A percentile compares a stretch with the other conserved stretches of the same genome.
These are phyloP conservation scores for Cheilosia pagana DNA, from an alignment of 2,888 invertebrate genomes.

Conservation along the genomic window DNA sequence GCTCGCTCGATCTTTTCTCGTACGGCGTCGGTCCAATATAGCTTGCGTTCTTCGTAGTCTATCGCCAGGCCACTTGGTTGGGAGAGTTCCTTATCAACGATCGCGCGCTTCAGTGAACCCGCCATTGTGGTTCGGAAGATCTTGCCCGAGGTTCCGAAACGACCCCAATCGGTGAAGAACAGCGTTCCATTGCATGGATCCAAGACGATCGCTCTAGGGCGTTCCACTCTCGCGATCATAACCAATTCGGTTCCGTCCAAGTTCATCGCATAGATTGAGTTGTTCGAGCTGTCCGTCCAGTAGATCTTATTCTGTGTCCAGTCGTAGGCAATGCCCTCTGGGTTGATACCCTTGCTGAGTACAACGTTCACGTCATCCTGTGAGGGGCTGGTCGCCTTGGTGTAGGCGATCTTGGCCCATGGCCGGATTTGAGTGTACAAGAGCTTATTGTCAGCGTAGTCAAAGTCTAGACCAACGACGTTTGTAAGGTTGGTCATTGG, in stretches of 20 bases:
- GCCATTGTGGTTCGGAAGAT: slow-evolving; percentile 98
- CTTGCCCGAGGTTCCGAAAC: slow-evolving; percentile 95
- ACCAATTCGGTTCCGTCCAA: slow-evolving; percentile 93
- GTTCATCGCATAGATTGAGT: slow-evolving; percentile 97
- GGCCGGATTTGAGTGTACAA: slow-evolving; percentile 97
- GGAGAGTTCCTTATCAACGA: slow-evolving; percentile 94
- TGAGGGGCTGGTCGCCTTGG: slow-evolving; percentile 89
- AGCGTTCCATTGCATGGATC: slow-evolving; percentile 98
- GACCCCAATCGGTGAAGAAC: slow-evolving; percentile 98
- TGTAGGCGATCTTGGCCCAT: slow-evolving; percentile 93
- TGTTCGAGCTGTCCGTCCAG: slow-evolving; percentile 98
- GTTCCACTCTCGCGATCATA: slow-evolving; percentile 96
- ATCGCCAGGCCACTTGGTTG: slow-evolving; percentile 98
- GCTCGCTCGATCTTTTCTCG: slow-evolving; percentile 97
- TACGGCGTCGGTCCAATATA: slow-evolving; percentile 99
- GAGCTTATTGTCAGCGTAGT: slow-evolving; percentile 93
- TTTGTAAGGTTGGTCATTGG: slow-evolving; percentile 94
- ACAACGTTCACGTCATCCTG: slow-evolving; percentile 87
- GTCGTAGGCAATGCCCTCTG: slow-evolving; percentile 97
- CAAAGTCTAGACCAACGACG: slow-evolving; percentile 97
- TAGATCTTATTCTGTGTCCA: slow-evolving; percentile 99
- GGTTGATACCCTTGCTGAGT: slow-evolving; percentile 92
- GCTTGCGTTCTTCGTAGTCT: slow-evolving; percentile 95
- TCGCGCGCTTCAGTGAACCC: slow-evolving; percentile 94
- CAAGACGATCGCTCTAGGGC: slow-evolving; percentile 96